Evolutionary conservation across 2,888 invertebrate species (phyloP), one percentile per base, ranked within the genome.

Genomic region (Taphrorychus bicolor): DNA sequence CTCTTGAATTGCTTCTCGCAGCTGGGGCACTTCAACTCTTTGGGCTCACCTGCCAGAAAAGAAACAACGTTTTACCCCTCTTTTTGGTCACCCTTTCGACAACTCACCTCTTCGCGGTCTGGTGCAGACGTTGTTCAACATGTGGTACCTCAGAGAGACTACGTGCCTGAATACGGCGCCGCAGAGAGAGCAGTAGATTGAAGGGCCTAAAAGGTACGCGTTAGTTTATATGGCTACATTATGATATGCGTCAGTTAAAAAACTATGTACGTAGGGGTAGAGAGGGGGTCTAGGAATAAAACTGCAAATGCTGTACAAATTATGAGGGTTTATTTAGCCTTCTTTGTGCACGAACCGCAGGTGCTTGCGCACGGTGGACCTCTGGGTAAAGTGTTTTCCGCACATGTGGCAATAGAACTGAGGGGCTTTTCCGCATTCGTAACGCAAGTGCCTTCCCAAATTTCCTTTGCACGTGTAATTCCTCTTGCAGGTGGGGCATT

Each of bases 361-460:
- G 14, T 59, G 59, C n/a, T 4, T 11, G 18, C 19, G 53, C 14
- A 62, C 17, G 18, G 14, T 40, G 14, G 22, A 56, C 42, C 52
- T 61, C 41, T 32, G 58, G 9, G 57, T 57, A 57, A 58, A 73
- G 48, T 32, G 69, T 61, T 24, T 66, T 23, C 22, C 57, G 65
- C 70, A 70, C 14, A 67, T 22, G 16, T 62, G 53, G 58, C 76
- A 76, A 9, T 60, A 40, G 63, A 76, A 78, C 63, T 73, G 84
- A 0, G 87, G 87, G 69, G 83, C 82, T 65, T 85, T 83, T 61
- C 87, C 87, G 73, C 87, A 88, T 73, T 87, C 87, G 72, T 84
- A 83, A 61, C 83, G 83, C 71, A 86, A 74, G 57, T 74, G 74
- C 5, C 69, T 53, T 64, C 81, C 77, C n/a, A 85, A 75, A 73